Conservation (phyloP, 2,113 vertebrate species). For the Aleadryas rufinucha region DNA sequence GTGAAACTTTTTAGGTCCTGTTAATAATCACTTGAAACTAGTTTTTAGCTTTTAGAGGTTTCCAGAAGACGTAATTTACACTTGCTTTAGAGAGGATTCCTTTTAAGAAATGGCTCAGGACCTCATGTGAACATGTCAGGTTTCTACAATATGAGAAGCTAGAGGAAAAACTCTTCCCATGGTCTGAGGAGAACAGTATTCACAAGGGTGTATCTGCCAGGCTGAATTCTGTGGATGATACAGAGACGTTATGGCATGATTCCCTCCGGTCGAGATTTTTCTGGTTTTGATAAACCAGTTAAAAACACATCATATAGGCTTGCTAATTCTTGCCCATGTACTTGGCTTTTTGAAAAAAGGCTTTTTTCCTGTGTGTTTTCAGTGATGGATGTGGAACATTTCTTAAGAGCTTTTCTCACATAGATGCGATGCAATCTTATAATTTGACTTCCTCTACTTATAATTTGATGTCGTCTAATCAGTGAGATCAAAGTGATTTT, state of each 20-base stretch:
- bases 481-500: neutral
- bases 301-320: neutral
- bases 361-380: neutral
- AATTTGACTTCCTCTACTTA: neutral
- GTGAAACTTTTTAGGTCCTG: neutral
- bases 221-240: neutral
- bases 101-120: neutral
- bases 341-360: neutral
- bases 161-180: neutral
- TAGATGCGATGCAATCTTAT: neutral
- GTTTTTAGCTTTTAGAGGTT: neutral
- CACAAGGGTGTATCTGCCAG: neutral
- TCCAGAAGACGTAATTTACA: neutral
- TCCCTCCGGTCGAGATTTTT: neutral
- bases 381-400: neutral
- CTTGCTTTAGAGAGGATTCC: neutral
- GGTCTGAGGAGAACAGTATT: neutral
- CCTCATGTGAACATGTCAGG: accelerated
- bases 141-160: neutral
- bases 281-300: neutral
- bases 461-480: neutral
- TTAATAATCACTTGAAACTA: neutral
- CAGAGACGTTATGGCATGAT: neutral
- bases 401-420: neutral
- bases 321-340: neutral